Base-by-base conservation (phyloP, 1,140 invertebrate genomes). In the Eumeta japonica region DNA sequence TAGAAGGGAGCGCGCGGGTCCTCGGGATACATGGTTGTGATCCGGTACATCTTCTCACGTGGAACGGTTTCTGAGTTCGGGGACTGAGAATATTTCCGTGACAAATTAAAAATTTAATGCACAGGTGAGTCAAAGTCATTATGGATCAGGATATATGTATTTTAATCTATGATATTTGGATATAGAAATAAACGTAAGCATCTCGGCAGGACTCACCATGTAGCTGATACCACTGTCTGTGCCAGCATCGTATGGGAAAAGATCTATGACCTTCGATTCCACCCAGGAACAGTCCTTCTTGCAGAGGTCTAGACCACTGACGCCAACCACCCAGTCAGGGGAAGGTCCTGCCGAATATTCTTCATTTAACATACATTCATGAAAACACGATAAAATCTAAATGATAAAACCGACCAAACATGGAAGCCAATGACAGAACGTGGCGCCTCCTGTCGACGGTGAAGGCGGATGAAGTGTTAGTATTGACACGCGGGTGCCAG, bases 261-360 rank as follows among this genome's bases (percentile, higher is more conserved):
- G 77, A 75, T 97, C 93, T 10, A 98, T 78, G 4, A 86, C 81
- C 58, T 92, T 88, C 28, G 85, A 83, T 38, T 88, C 86, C 0
- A 90, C 82, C 97, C 97, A 99, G 0, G 88, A 85, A 59, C 96
- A 96, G 77, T 99, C 94, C 13, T 81, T 58, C 35, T 88, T 73
- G 59, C 97, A 99, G 0, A 99, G 77, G 56, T 98, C 92, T 30
- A 98, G 71, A 0, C 87, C 87, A 1, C 86, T 92, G 10, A 98
- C 88, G 0, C 97, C 97, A 9, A 98, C 90, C 52, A 98, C 91
- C 97, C 97, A 99, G 76, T 99, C 97, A 0, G 97, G 97, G 11
- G 92, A 96, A 0, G 97, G 97, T 42, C 67, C 67, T 72, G 38
- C 0, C n/a, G 1, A 33, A 39, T 14, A n/a, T 13, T 2, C 18